phyloP scores from a whole-genome alignment of 2,113 vertebrate genomes.

The Salvelinus sp. region DNA sequence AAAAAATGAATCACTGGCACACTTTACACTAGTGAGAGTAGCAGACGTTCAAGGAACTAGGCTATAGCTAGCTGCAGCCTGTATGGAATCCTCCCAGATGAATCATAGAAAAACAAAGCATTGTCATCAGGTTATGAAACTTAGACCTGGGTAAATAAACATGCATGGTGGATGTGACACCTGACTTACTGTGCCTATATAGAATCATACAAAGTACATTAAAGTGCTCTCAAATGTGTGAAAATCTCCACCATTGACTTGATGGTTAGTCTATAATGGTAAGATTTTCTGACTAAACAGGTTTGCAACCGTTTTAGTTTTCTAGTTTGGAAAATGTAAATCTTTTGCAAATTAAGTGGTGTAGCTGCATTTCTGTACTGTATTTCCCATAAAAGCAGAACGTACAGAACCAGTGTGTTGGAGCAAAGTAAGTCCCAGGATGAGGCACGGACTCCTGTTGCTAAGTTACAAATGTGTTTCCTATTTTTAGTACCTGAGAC shows the following conservation, averaged over 20 bases:
- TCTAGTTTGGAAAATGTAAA: background rate
- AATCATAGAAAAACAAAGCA: background rate
- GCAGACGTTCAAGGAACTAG: conserved; percentile 6
- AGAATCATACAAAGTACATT: background rate
- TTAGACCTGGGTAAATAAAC: no score
- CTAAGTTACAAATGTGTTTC: conserved; percentile 79
- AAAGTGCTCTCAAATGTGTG: background rate
- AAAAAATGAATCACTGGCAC: conserved; percentile 35
- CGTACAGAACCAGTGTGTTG: conserved; percentile 32
- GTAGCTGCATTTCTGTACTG: background rate
- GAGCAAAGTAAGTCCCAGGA: conserved; percentile 73
- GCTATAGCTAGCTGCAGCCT: background rate
- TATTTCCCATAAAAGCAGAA: conserved; percentile 3
- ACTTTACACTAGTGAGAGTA: conserved; percentile 41
- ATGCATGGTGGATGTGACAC: no score
- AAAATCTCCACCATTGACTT: background rate
- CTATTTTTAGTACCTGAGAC: conserved; percentile 76
- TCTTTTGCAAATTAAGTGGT: background rate
- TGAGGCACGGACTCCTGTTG: conserved; percentile 76
- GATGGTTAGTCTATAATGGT: background rate
- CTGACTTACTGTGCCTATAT: no score
- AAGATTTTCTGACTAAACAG: background rate
- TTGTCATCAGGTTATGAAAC: background rate
- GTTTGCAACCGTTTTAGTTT: background rate
- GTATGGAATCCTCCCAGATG: background rate